Evolutionary conservation across 2,888 invertebrate species (phyloP), one percentile per base, ranked within the genome.

Genomic region (Gandaritis pyraliata): DNA sequence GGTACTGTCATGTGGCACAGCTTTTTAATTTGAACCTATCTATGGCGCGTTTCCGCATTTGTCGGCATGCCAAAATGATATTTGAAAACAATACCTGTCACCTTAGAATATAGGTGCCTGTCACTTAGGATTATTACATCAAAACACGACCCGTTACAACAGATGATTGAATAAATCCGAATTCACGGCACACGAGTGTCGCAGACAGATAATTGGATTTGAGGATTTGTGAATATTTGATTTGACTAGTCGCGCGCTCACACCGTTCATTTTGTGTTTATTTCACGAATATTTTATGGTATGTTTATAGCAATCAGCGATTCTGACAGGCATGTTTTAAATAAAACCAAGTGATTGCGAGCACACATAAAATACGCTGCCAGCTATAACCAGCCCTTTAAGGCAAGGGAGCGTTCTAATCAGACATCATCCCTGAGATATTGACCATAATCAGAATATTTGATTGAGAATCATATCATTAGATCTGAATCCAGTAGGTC

Each of bases 151-250:
- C 33, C 47, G 51, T 46, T 55, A 47, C 36, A 49, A 33, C 51
- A 61, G 30, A 43, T 36, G 56, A 57, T 57, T 52, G 55, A 65
- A 58, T 58, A 52, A 52, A 23, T 51, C 54, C 49, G 33, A 41
- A 61, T 61, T 62, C 66, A 64, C 67, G 45, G 23, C 33, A 33
- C 60, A 43, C 64, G 43, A 33, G 64, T 72, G 73, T 57, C 65
- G 64, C 60, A 58, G 48, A 43, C 60, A 70, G 72, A 74, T 77
- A 75, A 77, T 78, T 77, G 74, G 72, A 75, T 78, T 72, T 69
- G 62, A 64, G 69, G 70, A 73, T 70, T 72, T 71, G 70, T 73
- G 72, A 74, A 75, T 75, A 74, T 76, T 75, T 75, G 70, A 72
- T 71, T 72, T 65, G 54, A 61, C 64, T 61, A 63, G 43, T 10